Percentiles rank a stretch among this genome's conserved stretches.
Conservation (phyloP, 2,113 vertebrate genomes). For the Sinocyclocheilus anshuiensis region DNA sequence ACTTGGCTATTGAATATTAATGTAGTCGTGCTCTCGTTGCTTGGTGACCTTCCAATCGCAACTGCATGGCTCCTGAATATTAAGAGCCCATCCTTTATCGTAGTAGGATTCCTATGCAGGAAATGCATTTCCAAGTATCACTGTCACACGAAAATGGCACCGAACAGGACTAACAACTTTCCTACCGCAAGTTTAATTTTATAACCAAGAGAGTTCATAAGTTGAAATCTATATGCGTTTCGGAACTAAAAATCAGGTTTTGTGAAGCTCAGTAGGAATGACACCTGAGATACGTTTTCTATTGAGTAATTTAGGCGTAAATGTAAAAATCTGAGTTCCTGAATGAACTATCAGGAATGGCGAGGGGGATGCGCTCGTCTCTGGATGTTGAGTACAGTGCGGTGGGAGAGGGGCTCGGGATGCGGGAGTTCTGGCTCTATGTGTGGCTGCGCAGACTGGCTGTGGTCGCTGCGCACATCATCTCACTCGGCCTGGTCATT, state of each 20-base stretch:
- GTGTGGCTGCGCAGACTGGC: constrained; percentile 79
- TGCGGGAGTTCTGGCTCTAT: constrained; percentile 74
- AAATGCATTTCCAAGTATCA: constrained; percentile 9
- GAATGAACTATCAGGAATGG: not conserved
- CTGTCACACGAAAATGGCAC: constrained; percentile 3
- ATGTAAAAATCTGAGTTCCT: not conserved
- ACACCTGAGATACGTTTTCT: not conserved
- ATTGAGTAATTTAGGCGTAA: not conserved
- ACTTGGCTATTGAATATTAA: constrained; percentile 1
- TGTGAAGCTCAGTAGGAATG: not conserved
- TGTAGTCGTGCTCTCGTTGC: rapidly evolving
- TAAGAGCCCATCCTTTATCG: not conserved
- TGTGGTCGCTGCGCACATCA: constrained; percentile 76
- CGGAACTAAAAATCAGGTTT: not conserved
- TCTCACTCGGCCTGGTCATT: constrained; percentile 75
- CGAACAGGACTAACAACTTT: not conserved
- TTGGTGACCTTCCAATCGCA: not conserved
- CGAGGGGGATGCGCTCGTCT: constrained; percentile 56
- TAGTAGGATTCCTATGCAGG: constrained; percentile 14
- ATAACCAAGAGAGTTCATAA: not conserved
- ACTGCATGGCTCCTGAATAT: not conserved
- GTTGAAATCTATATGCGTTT: not conserved
- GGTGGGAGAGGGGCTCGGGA: constrained; percentile 70
- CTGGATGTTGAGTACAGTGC: constrained; percentile 71
- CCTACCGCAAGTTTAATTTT: not conserved